phyloP scores from a whole-genome alignment of 2,888 invertebrate genomes.

The Drosophila hawaiiensis region DNA sequence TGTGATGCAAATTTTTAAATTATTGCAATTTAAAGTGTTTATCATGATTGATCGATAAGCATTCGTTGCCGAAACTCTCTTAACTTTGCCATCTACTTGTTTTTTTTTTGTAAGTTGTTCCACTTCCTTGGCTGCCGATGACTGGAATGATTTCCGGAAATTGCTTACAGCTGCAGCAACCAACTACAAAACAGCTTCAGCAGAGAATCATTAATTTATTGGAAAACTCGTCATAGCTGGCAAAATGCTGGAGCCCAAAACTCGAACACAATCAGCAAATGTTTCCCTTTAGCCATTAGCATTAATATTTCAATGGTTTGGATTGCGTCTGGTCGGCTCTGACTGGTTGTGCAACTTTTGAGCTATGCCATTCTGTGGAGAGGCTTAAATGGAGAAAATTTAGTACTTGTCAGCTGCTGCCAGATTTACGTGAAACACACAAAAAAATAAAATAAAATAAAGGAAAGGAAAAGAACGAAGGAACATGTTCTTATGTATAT shows the following conservation, averaged over 20 bases:
- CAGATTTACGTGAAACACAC: slow-evolving; percentile 67
- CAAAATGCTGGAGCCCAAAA: slow-evolving; percentile 18
- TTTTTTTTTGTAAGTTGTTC: slow-evolving; percentile 1
- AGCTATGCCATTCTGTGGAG: slow-evolving; percentile 49
- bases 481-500: neutral
- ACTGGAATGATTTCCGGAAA: slow-evolving; percentile 25
- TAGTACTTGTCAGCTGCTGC: slow-evolving; percentile 77
- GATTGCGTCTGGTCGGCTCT: slow-evolving; percentile 11
- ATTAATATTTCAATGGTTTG: slow-evolving; percentile 75
- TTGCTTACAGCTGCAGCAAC: slow-evolving; percentile 51
- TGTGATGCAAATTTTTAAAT: neutral
- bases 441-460: no score
- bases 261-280: slow-evolving; percentile 67
- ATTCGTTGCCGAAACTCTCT: neutral
- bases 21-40: neutral
- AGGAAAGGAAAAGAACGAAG: neutral
- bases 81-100: slow-evolving; percentile 19
- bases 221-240: slow-evolving; percentile 45
- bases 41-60: slow-evolving; percentile 16
- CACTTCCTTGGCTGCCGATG: slow-evolving; percentile 35
- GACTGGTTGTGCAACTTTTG: slow-evolving; percentile 43
- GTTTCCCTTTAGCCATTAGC: slow-evolving; percentile 68
- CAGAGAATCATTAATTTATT: slow-evolving; percentile 69
- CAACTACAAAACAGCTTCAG: slow-evolving; percentile 17
- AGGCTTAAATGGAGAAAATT: slow-evolving; percentile 56